These are phyloP conservation scores for Ctenopoma kingsleyae DNA, from an alignment of 2,797 vertebrate species.

Conservation along the genomic window DNA sequence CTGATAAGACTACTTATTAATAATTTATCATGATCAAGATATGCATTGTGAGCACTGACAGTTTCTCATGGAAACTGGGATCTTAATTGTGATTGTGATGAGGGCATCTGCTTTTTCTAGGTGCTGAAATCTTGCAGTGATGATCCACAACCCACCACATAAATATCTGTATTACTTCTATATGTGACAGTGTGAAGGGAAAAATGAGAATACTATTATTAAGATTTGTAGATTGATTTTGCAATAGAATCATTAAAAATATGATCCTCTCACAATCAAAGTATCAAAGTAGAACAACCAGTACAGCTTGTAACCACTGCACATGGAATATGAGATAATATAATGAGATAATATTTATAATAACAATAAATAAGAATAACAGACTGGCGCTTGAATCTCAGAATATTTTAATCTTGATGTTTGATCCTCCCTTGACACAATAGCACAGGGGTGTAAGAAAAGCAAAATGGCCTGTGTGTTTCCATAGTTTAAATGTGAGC, in stretches of 20 bases:
- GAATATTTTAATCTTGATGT: background rate
- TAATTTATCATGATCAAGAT: too few relatives aligned
- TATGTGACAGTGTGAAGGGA: background rate
- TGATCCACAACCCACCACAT: background rate
- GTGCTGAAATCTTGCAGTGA: background rate
- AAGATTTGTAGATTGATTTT: background rate
- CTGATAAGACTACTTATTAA: too few relatives aligned
- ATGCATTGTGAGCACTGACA: too few relatives aligned
- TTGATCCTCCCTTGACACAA: background rate
- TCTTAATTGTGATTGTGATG: too few relatives aligned
- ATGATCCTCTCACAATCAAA: background rate
- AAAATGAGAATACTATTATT: background rate
- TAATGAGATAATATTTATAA: too few relatives aligned
- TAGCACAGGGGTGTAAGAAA: background rate
- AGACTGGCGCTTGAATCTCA: background rate
- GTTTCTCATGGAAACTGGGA: too few relatives aligned
- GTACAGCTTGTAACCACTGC: background rate
- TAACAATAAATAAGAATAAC: background rate
- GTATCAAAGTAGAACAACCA: background rate
- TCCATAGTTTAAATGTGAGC: constrained; percentile 14
- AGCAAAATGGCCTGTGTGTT: background rate
- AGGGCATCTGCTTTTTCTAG: background rate
- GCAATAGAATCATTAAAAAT: background rate
- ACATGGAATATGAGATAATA: too few relatives aligned
- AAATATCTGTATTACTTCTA: background rate